phyloP scores from a whole-genome alignment of 1,140 invertebrate genomes.

The Bombus ignitus region DNA sequence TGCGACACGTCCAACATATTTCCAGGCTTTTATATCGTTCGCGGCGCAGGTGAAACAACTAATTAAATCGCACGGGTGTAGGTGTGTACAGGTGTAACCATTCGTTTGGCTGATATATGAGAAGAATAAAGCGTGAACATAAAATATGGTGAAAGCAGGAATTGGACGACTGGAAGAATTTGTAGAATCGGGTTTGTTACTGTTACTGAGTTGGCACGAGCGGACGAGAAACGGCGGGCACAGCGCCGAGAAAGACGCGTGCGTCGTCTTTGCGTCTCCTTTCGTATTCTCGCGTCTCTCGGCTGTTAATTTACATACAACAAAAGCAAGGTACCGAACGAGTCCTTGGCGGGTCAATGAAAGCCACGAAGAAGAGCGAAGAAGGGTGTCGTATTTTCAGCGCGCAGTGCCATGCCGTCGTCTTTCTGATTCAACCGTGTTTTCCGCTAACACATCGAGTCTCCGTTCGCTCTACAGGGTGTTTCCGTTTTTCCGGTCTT shows the following conservation, averaged over 20 bases:
- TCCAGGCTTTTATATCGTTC: neutral
- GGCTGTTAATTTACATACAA: conserved; percentile 41
- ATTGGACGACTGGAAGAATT: neutral
- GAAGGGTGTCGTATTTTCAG: conserved; percentile 39
- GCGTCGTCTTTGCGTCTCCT: conserved; percentile 20
- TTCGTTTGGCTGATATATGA: conserved; percentile 3
- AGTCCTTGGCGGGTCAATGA: conserved; percentile 52
- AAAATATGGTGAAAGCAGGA: neutral
- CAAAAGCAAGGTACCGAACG: conserved; percentile 30
- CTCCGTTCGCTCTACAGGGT: conserved; percentile 5
- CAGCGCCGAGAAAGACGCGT: neutral
- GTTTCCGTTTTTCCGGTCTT: neutral
- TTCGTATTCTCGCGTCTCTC: conserved; percentile 32
- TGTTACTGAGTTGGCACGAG: neutral
- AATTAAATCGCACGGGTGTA: conserved; percentile 7
- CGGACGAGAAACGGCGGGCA: neutral
- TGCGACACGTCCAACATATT: conserved; percentile 18
- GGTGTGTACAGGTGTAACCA: conserved; percentile 28
- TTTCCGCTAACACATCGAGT: conserved; percentile 33
- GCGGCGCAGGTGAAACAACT: conserved; percentile 20
- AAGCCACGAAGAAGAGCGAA: conserved; percentile 1
- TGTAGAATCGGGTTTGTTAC: neutral
- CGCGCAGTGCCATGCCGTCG: neutral
- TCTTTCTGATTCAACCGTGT: conserved; percentile 30
- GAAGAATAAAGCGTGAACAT: conserved; percentile 4